Evolutionary conservation across 2,113 vertebrate genomes (phyloP), one percentile per base, ranked within the genome.

Genomic region (Pygoscelis antarcticus): DNA sequence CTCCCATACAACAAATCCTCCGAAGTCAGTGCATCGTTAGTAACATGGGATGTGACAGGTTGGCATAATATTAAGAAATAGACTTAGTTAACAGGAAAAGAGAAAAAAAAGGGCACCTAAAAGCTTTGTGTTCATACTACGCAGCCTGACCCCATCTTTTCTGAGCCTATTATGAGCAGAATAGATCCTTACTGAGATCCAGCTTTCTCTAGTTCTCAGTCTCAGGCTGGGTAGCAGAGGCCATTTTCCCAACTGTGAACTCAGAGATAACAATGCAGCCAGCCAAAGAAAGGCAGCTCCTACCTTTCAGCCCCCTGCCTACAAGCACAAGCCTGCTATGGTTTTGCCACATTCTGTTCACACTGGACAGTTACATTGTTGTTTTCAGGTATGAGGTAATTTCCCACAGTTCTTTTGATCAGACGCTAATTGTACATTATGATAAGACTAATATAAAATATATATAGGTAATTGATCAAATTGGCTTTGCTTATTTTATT

Each of bases 321-420:
- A 7, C 26, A 51, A n/a, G 21, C 34, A 68, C 18, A 21, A 1
- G 14, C 9, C 12, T 47, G n/a, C 29, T 54, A 1, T 5, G 3
- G 4, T 40, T 87, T 61, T 44, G 8, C 15, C 44, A 13, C 7
- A 14, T 16, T 51, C 47, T 26, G 16, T 9, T 89, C 38, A n/a
- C 7, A 7, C 3, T 0, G 0, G 8, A 20, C 5, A 42, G 18
- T 22, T 46, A 11, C 10, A 9, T 12, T n/a, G 16, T 13, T 29
- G 6, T 47, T 46, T 79, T 49, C 47, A 79, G 27, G 2, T 22
- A 36, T 5, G 13, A 76, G 17, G 32, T 5, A 27, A 36, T 38
- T 68, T 54, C 40, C 46, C 44, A 55, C 16, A 42, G 49, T 29
- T 49, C 23, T 92, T 65, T 27, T 10, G 7, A n/a, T 60, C n/a